These are phyloP conservation scores for Pocillopora meandrina DNA, from an alignment of 92 coral and sea anemone species.

Conservation along the genomic window DNA sequence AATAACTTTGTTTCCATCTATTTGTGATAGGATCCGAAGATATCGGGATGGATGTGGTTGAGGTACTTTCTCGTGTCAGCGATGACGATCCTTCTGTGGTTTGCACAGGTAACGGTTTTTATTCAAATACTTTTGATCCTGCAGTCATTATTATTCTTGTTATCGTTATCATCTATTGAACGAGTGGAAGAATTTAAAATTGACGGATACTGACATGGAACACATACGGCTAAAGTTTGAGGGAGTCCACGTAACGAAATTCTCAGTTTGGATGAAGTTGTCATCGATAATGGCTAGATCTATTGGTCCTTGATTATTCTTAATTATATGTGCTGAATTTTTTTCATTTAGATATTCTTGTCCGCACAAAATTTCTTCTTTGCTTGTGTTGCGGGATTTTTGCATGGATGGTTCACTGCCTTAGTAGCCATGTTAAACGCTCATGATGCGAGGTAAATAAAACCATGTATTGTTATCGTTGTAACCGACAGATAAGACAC, in stretches of 20 bases:
- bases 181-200: too few species aligned
- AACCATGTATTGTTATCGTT: too few species aligned
- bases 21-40: conserved; percentile 68
- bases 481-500: too few species aligned
- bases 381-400: conserved; percentile 54
- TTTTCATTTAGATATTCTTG: conserved; percentile 50
- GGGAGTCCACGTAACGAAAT: too few species aligned
- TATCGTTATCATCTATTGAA: too few species aligned
- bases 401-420: conserved; percentile 64
- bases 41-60: conserved; percentile 76
- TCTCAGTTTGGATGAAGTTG: too few species aligned
- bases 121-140: background rate
- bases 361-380: conserved; percentile 44
- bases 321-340: background rate
- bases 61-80: conserved; percentile 46
- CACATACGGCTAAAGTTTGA: too few species aligned
- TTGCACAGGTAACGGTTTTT: conserved; percentile 56
- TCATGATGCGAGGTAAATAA: conserved; percentile 74
- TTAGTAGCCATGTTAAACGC: conserved; percentile 46
- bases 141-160: background rate
- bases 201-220: too few species aligned
- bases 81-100: conserved; percentile 40
- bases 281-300: too few species aligned
- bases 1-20: background rate
- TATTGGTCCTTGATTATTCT: too few species aligned